These are phyloP conservation scores for Cephus spinipes DNA, from an alignment of 2,888 invertebrate genomes.

Conservation along the genomic window DNA sequence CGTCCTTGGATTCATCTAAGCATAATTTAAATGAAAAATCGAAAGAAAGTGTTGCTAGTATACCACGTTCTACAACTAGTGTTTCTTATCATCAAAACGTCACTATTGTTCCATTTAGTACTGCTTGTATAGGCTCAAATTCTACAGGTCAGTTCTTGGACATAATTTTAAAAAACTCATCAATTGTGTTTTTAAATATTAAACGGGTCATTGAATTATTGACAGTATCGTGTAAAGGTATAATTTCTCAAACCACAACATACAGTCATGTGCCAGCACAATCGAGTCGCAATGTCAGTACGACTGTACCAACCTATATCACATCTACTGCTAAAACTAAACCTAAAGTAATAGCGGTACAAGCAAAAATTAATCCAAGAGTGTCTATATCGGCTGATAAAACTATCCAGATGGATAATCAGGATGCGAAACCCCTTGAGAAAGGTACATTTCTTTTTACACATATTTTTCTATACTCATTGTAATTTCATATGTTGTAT, in stretches of 20 bases:
- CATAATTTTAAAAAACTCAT: not conserved
- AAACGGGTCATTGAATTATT: not conserved
- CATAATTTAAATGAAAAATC: slow-evolving; percentile 16
- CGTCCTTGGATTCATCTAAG: slow-evolving; percentile 25
- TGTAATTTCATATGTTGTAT: slow-evolving; percentile 22
- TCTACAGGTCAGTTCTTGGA: slow-evolving; percentile 29
- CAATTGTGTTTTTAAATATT: not conserved
- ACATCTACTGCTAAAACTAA: slow-evolving; percentile 26
- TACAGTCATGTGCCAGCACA: slow-evolving; percentile 13
- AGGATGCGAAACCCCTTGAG: slow-evolving; percentile 25
- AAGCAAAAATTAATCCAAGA: slow-evolving; percentile 35
- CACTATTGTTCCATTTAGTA: slow-evolving; percentile 32
- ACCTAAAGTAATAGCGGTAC: slow-evolving; percentile 27
- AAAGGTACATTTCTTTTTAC: slow-evolving; percentile 26
- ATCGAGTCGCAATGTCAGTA: slow-evolving; percentile 15
- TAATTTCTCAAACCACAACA: slow-evolving; percentile 11
- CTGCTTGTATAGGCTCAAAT: slow-evolving; percentile 23
- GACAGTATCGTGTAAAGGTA: slow-evolving; percentile 14
- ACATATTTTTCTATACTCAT: slow-evolving; percentile 3
- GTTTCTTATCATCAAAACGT: slow-evolving; percentile 29
- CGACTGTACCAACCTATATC: slow-evolving; percentile 22
- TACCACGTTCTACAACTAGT: slow-evolving; percentile 12
- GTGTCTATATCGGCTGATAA: slow-evolving; percentile 20
- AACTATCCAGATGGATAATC: slow-evolving; percentile 26
- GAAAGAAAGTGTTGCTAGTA: slow-evolving; percentile 7